Evolutionary conservation across 1,140 invertebrate species (phyloP).

Genomic region (Apis laboriosa): DNA sequence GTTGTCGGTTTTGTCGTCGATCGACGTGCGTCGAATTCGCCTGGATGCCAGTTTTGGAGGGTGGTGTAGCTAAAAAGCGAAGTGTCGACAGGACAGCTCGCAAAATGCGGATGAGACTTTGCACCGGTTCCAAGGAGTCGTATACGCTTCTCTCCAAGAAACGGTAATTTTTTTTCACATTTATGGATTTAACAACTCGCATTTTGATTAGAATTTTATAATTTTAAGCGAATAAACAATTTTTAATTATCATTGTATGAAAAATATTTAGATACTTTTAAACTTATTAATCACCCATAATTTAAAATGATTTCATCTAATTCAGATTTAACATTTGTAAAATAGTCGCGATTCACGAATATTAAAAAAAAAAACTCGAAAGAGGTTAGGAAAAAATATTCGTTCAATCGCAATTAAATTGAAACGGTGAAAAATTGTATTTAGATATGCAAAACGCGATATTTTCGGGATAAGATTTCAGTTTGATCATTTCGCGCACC

Average conservation of each 20-base stretch:
- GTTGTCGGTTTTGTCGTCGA: background rate
- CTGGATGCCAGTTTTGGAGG: constrained; percentile 75
- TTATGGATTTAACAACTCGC: no score
- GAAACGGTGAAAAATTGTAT: background rate
- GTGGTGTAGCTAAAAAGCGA: constrained; percentile 67
- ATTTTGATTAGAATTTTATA: background rate
- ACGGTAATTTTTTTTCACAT: constrained; percentile 62
- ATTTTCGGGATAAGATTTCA: background rate
- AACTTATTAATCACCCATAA: background rate
- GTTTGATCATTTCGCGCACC: background rate
- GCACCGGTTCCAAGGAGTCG: constrained; percentile 75
- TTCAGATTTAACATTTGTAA: background rate
- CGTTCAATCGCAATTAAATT: no score
- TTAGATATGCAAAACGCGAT: background rate
- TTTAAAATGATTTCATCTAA: background rate
- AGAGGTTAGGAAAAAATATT: no score
- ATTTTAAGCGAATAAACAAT: background rate
- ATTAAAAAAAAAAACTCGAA: no score
- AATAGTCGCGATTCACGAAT: background rate
- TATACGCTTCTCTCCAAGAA: constrained; percentile 76
- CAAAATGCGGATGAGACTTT: constrained; percentile 76
- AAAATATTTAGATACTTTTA: no score
- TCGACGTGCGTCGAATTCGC: constrained; percentile 29
- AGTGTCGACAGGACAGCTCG: constrained; percentile 62
- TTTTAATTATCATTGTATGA: no score